Conservation (phyloP, 2,888 invertebrate species). For the Chaetoderma sp. region DNA sequence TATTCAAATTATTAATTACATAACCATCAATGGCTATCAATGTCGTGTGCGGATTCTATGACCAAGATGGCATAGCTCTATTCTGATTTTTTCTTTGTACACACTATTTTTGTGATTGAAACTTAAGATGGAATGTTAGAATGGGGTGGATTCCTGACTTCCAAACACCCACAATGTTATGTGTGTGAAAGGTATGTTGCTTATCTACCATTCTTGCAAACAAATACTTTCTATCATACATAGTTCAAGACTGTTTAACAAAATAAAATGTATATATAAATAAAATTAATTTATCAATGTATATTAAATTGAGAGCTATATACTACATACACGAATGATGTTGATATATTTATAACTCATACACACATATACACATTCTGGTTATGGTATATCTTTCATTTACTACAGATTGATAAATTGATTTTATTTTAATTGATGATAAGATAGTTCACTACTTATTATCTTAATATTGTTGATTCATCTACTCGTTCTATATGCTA, state of each 20-base stretch:
- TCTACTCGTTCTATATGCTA: not conserved
- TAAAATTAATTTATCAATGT: slow-evolving; percentile 6
- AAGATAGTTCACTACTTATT: not conserved
- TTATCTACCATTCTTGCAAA: too few relatives aligned
- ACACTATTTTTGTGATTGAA: too few relatives aligned
- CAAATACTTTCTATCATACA: too few relatives aligned
- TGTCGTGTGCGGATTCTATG: not conserved
- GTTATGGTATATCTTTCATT: not conserved
- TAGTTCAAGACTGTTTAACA: too few relatives aligned
- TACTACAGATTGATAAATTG: not conserved
- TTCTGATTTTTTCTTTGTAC: too few relatives aligned
- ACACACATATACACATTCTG: not conserved
- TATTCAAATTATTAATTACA: not conserved
- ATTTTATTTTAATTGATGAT: not conserved
- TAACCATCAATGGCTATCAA: too few relatives aligned
- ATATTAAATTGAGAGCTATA: not conserved
- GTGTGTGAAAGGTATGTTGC: too few relatives aligned
- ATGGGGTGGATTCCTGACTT: too few relatives aligned
- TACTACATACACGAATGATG: not conserved
- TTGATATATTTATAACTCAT: not conserved
- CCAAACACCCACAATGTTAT: too few relatives aligned
- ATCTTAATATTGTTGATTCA: not conserved
- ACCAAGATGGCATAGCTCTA: not conserved
- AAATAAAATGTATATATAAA: not conserved
- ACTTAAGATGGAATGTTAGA: too few relatives aligned